These are phyloP conservation scores for Drosophila meridiana DNA, from an alignment of 2,888 invertebrate genomes.

Conservation along the genomic window DNA sequence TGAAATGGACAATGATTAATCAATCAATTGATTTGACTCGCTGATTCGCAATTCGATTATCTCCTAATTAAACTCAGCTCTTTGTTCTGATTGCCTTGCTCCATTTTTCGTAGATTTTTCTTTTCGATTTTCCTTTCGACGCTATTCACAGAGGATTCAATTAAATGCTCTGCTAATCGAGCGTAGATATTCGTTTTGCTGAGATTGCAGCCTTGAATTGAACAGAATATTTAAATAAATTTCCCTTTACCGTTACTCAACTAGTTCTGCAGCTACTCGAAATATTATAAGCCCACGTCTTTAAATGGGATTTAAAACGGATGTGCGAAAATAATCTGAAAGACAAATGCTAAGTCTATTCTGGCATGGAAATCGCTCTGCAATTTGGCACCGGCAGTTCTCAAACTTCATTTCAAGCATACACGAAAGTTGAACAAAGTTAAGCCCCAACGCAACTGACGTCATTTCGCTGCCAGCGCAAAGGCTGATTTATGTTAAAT, in stretches of 20 bases:
- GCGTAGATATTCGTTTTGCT: slow-evolving; percentile 17
- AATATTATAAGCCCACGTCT: not conserved
- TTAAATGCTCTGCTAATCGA: slow-evolving; percentile 61
- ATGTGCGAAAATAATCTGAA: not conserved
- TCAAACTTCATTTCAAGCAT: not conserved
- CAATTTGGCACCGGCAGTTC: slow-evolving; percentile 10
- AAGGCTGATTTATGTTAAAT: slow-evolving; percentile 13
- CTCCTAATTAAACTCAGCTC: slow-evolving; percentile 52
- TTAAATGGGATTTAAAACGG: not conserved
- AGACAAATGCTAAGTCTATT: not conserved
- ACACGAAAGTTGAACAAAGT: slow-evolving; percentile 12
- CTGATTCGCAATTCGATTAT: slow-evolving; percentile 51
- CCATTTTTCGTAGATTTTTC: slow-evolving; percentile 23
- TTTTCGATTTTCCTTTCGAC: slow-evolving; percentile 8
- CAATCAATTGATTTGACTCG: slow-evolving; percentile 40
- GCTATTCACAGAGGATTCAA: slow-evolving; percentile 62
- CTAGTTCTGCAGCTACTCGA: not conserved
- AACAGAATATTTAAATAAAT: not conserved
- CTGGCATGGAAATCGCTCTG: slow-evolving; percentile 1
- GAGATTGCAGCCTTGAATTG: slow-evolving; percentile 4
- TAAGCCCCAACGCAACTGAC: slow-evolving; percentile 6
- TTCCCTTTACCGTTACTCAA: not conserved
- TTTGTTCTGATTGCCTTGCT: slow-evolving; percentile 43
- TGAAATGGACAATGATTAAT: slow-evolving; percentile 32
- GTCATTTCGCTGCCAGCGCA: not conserved